Evolutionary conservation across 2,888 invertebrate species (phyloP).

Genomic region (Cheilosia impressa): DNA sequence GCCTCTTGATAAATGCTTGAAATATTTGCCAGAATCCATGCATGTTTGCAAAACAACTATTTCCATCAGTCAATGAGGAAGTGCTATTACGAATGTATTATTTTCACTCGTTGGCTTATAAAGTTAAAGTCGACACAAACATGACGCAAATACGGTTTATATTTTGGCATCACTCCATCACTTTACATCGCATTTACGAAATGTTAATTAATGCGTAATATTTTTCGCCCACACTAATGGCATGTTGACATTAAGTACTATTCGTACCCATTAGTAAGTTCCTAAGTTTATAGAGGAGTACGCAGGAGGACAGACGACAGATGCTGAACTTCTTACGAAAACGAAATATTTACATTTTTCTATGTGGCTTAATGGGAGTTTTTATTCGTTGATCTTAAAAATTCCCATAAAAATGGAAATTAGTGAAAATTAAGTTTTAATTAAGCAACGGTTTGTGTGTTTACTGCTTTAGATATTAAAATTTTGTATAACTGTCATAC

Average conservation of each 20-base stretch:
- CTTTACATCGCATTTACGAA: constrained; percentile 9
- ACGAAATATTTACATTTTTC: no score
- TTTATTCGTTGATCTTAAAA: no score
- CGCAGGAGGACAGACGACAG: no score
- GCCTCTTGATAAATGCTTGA: no score
- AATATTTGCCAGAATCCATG: no score
- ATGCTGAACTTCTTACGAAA: no score
- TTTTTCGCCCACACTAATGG: background rate
- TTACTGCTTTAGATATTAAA: background rate
- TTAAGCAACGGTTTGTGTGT: no score
- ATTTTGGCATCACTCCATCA: constrained; percentile 21
- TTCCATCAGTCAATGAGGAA: background rate
- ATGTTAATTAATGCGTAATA: background rate
- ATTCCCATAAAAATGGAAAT: no score
- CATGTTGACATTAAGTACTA: background rate
- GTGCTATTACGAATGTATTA: background rate
- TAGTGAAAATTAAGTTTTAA: no score
- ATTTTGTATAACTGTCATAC: background rate
- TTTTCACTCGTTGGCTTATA: background rate
- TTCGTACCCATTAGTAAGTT: background rate
- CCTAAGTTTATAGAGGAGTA: no score
- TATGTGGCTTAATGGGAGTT: no score
- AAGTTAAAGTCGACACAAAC: background rate
- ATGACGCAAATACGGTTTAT: constrained; percentile 2
- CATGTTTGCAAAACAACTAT: background rate